Evolutionary conservation across 2,888 invertebrate genomes (phyloP).

Genomic region (Zaprionus lineosus): DNA sequence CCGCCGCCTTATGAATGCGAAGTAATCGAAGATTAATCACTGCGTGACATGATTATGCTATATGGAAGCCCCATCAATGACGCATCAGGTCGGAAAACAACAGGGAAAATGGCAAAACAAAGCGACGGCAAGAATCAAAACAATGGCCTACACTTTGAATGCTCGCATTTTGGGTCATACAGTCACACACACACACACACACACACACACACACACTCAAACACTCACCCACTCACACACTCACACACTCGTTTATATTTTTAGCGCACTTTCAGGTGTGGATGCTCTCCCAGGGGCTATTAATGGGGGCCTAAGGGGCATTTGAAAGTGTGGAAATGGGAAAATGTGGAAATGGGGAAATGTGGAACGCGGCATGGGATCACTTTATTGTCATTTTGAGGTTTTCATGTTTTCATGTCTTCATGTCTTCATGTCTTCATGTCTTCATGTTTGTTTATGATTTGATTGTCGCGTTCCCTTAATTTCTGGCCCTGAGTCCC

Average conservation of each 20-base stretch:
- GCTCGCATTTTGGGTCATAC: constrained; percentile 56
- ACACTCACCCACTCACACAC: constrained; percentile 1
- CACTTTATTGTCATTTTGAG: constrained; percentile 17
- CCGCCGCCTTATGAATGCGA: constrained; percentile 19
- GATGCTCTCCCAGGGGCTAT: constrained; percentile 43
- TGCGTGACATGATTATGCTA: constrained; percentile 29
- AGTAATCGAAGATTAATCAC: constrained; percentile 50
- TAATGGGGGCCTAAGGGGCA: constrained; percentile 1
- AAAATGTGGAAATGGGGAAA: too few species aligned
- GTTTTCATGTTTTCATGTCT: not conserved
- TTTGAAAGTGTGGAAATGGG: not conserved
- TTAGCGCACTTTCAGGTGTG: constrained; percentile 62
- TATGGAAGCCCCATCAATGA: constrained; percentile 38
- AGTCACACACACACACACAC: constrained; percentile 32
- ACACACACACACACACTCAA: constrained; percentile 5
- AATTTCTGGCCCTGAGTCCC: too few species aligned
- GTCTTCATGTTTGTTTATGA: constrained; percentile 13
- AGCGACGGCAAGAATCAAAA: constrained; percentile 22
- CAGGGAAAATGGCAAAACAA: constrained; percentile 9
- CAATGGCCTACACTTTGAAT: constrained; percentile 45
- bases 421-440: constrained; percentile 17
- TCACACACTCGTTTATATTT: constrained; percentile 41
- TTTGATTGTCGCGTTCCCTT: too few species aligned
- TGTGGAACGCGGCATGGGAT: constrained; percentile 32
- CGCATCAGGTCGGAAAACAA: constrained; percentile 13